phyloP scores from a whole-genome alignment of 2,797 vertebrate genomes.

The Enteromius viviparus region DNA sequence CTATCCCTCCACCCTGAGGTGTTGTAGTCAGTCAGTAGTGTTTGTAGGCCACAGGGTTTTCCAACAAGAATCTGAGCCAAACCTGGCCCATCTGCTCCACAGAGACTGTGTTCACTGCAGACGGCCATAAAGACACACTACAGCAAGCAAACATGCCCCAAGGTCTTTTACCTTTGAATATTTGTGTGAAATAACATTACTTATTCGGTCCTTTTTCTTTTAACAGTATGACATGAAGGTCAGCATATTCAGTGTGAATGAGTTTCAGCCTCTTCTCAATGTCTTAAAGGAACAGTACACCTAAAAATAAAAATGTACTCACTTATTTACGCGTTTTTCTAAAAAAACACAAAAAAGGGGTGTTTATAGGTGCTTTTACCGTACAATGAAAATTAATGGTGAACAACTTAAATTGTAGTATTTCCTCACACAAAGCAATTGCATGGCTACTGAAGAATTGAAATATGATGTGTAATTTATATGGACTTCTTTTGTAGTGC shows the following conservation, averaged over 20 bases:
- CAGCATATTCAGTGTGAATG: neutral
- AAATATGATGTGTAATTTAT: neutral
- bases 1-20: constrained; percentile 40
- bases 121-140: constrained; percentile 10
- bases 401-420: neutral
- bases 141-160: neutral
- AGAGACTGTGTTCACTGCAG: constrained; percentile 36
- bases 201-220: neutral
- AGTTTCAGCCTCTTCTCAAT: neutral
- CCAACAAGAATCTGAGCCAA: constrained; percentile 42
- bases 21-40: constrained; percentile 41
- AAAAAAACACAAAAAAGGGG: neutral
- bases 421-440: neutral
- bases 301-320: neutral
- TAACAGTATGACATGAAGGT: neutral
- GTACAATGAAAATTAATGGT: neutral
- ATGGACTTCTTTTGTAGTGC: neutral
- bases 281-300: constrained; percentile 1
- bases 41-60: constrained; percentile 50
- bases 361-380: neutral
- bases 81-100: constrained; percentile 53
- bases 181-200: constrained; percentile 28
- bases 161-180: constrained; percentile 19
- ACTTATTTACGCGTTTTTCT: neutral
- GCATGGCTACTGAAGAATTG: neutral